A percentile compares a stretch with the other conserved stretches of the same genome.
Conservation (phyloP, 2,113 vertebrate genomes). For the Nannobrachium achirus region DNA sequence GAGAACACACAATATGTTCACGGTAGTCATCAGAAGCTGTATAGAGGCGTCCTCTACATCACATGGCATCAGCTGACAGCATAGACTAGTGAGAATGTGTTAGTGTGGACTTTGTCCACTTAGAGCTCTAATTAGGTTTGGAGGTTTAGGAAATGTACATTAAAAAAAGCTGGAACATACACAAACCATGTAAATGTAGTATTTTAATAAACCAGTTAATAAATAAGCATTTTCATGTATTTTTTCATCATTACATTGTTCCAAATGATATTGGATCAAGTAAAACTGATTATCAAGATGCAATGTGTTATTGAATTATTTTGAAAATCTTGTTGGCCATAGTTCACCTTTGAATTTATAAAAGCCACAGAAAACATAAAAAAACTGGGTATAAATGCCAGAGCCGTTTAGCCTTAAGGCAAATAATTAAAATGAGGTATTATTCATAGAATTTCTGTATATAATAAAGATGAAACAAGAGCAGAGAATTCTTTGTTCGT, state of each 20-base stretch:
- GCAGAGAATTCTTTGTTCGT: conserved; percentile 13
- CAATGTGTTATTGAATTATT: conserved; percentile 18
- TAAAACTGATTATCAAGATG: conserved; percentile 25
- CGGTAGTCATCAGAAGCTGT: conserved; percentile 5
- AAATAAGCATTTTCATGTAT: conserved; percentile 58
- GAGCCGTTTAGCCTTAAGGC: conserved; percentile 39
- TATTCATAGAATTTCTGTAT: conserved; percentile 34
- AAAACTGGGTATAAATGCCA: conserved; percentile 24
- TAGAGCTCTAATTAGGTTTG: no score
- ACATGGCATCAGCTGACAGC: conserved; percentile 47
- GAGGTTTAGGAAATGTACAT: neutral
- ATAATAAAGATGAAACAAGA: conserved; percentile 30
- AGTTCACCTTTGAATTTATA: conserved; percentile 36
- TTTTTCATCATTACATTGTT: conserved; percentile 50
- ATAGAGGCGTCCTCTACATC: conserved; percentile 19
- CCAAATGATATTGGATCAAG: conserved; percentile 28
- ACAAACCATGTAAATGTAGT: conserved; percentile 35
- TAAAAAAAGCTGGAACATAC: conserved; percentile 33
- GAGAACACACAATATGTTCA: conserved; percentile 1
- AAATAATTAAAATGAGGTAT: conserved; percentile 28
- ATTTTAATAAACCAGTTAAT: conserved; percentile 73
- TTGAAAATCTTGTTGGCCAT: conserved; percentile 33
- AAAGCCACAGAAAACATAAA: conserved; percentile 38
- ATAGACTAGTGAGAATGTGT: conserved; percentile 65
- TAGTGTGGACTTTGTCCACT: conserved; percentile 71